These are phyloP conservation scores for Eledona agricola DNA, from an alignment of 2,888 invertebrate species.

Conservation along the genomic window DNA sequence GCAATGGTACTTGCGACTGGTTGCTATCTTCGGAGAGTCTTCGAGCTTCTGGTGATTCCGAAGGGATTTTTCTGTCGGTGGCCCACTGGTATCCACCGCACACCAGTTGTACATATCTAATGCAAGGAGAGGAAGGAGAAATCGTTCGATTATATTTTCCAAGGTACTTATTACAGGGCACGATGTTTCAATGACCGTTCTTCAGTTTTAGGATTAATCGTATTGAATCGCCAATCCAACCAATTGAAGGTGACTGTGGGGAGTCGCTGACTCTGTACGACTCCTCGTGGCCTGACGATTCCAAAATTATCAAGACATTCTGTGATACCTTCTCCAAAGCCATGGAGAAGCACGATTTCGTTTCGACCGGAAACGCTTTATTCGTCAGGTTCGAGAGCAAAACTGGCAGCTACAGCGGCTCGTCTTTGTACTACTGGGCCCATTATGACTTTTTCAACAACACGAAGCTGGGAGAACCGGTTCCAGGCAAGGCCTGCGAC, in stretches of 20 bases:
- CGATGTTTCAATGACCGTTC: no score
- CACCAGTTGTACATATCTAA: conserved; percentile 90
- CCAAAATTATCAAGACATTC: conserved; percentile 91
- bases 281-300: conserved; percentile 86
- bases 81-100: conserved; percentile 96
- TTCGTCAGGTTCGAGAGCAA: conserved; percentile 91
- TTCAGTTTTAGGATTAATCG: conserved; percentile 86
- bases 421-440: conserved; percentile 94
- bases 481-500: conserved; percentile 84
- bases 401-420: conserved; percentile 91
- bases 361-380: conserved; percentile 86
- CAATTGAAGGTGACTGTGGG: conserved; percentile 88
- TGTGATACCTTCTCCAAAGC: conserved; percentile 93
- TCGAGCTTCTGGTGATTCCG: conserved; percentile 79
- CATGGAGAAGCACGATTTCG: conserved; percentile 93
- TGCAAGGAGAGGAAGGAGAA: conserved; percentile 86
- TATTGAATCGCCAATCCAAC: conserved; percentile 86
- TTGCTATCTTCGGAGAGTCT: conserved; percentile 83
- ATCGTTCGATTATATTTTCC: conserved; percentile 91
- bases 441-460: conserved; percentile 95
- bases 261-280: conserved; percentile 92
- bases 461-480: conserved; percentile 84
- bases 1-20: conserved; percentile 90
- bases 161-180: conserved; percentile 63
- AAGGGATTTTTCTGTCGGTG: conserved; percentile 89